Evolutionary conservation across 2,113 vertebrate genomes (phyloP), one percentile per base, ranked within the genome.

Genomic region (Heterotilapia buettikoferi): DNA sequence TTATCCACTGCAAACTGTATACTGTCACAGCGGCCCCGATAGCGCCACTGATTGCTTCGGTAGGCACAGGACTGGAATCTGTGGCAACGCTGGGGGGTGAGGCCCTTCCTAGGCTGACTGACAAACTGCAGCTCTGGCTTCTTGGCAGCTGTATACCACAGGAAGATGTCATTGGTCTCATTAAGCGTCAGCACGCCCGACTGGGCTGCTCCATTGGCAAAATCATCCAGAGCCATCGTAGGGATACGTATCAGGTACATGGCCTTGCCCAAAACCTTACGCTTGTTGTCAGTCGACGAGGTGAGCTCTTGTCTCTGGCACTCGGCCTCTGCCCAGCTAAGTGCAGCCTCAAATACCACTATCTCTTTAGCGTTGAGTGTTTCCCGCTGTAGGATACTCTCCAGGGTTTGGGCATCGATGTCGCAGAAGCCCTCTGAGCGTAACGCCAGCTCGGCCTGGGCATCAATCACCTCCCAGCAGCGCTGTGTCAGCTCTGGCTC

Each of bases 391-490:
- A 99, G 97, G 93, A 99, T 99, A 93, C 98, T 99, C 97, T 99
- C 98, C 84, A 99, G 97, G 1, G 98, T 99, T 95, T 98, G 98
- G 91, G 97, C 96, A 95, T 99, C 98, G 83, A 99, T 99, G 97
- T 99, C 98, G 16, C 98, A 99, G 96, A 99, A 99, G 6, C 98
- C 98, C 92, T 99, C 98, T 0, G 98, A 99, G 95, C 98, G 97
- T 92, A 99, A 96, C 38, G 98, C 98, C 79, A 99, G 96, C 94
- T 99, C 98, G 0, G 98, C 98, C 52, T 99, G 98, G 84, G 98
- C 98, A 84, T 99, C 98, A 79, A 99, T 99, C 93, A 99, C 98
- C 93, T 99, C 98, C 98, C 98, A 99, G 95, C 98, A 99, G 53
- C 98, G 98, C 96, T 99, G 98, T 56, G 98, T 99, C 96, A 99